Evolutionary conservation across 92 coral and sea anemone species (phyloP).

Genomic region (Phenganax subtilis): DNA sequence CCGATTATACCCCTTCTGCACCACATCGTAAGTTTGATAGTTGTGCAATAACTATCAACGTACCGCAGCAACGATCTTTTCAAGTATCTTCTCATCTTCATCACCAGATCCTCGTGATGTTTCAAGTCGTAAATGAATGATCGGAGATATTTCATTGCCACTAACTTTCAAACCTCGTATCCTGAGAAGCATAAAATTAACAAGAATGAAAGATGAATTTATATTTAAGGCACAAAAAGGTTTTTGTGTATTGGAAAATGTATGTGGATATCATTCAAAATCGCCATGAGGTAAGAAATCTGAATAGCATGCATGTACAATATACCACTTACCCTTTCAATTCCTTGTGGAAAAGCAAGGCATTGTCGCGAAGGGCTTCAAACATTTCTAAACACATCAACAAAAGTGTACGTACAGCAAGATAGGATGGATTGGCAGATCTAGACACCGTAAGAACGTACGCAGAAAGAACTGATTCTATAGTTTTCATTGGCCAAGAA

Average conservation of each 20-base stretch:
- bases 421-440: too few species aligned
- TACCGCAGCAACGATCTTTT: conserved; percentile 71
- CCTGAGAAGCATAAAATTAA: conserved; percentile 29
- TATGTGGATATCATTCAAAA: neutral
- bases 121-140: conserved; percentile 67
- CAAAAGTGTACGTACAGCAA: neutral
- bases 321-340: conserved; percentile 53
- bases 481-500: neutral
- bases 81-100: conserved; percentile 70
- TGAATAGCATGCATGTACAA: neutral
- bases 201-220: neutral
- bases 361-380: conserved; percentile 70
- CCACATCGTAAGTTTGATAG: neutral
- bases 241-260: neutral
- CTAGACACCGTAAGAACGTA: too few species aligned
- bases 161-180: conserved; percentile 59
- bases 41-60: conserved; percentile 25
- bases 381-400: conserved; percentile 64
- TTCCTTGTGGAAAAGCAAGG: conserved; percentile 65
- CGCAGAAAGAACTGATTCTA: neutral
- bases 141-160: conserved; percentile 72
- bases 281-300: too few species aligned
- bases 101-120: conserved; percentile 54
- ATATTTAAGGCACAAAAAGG: neutral
- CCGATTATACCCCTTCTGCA: neutral